A percentile compares a stretch with the other conserved stretches of the same genome.
phyloP scores from a whole-genome alignment of 2,888 invertebrate genomes.

The Nesidiocoris tenuis region DNA sequence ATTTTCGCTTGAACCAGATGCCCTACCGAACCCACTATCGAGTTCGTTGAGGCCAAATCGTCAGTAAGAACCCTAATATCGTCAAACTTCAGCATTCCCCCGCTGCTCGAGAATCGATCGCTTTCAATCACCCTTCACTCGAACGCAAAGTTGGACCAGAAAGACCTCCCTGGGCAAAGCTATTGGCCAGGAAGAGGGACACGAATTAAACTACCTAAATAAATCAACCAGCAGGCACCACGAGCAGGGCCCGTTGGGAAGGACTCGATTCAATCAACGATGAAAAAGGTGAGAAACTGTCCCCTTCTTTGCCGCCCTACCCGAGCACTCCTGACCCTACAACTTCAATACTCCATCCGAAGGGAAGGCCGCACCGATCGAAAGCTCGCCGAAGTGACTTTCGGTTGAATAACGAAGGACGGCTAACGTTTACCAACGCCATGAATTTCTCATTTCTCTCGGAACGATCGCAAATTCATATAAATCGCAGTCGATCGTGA shows the following conservation, averaged over 20 bases:
- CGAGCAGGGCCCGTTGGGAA: neutral
- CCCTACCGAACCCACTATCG: too few species aligned
- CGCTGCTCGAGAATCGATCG: neutral
- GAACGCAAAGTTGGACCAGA: neutral
- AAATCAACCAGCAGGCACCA: neutral
- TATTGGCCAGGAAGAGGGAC: neutral
- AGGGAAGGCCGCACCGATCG: neutral
- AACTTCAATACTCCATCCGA: neutral
- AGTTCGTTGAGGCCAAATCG: too few species aligned
- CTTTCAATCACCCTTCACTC: neutral
- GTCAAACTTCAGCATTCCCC: too few species aligned
- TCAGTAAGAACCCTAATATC: too few species aligned
- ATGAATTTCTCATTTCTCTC: neutral
- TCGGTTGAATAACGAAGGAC: neutral
- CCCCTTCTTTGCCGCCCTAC: neutral
- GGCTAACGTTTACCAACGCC: neutral
- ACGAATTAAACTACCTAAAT: neutral
- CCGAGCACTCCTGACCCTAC: neutral
- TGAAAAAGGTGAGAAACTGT: neutral
- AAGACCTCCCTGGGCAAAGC: neutral
- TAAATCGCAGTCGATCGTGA: too few species aligned
- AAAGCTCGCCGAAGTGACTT: neutral
- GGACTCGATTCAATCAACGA: neutral
- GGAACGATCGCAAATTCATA: neutral
- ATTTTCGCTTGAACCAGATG: too few species aligned